These are phyloP conservation scores for Pyrrhosoma nymphula DNA, from an alignment of 2,888 invertebrate species.

Conservation along the genomic window DNA sequence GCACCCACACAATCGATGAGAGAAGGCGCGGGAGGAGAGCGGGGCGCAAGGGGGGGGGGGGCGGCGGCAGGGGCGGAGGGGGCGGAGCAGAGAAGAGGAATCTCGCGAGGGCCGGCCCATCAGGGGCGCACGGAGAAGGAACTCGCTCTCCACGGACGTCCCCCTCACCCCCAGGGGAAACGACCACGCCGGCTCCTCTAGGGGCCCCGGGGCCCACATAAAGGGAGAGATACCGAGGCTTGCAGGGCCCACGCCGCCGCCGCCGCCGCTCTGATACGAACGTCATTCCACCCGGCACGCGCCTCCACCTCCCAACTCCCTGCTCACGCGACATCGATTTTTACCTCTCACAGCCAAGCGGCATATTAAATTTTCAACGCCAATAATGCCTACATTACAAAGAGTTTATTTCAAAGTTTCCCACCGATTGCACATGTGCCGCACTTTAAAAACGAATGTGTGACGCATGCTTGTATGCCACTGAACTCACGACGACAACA, in stretches of 20 bases:
- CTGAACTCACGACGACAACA: too few species aligned
- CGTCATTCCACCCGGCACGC: background rate
- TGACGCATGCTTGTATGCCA: too few species aligned
- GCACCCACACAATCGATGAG: constrained; percentile 62
- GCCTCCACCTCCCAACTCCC: background rate
- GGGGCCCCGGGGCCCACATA: background rate
- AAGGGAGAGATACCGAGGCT: background rate
- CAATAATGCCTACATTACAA: too few species aligned
- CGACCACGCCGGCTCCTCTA: background rate
- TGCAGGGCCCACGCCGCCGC: background rate
- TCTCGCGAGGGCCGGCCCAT: background rate
- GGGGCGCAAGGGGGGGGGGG: background rate
- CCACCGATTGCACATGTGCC: too few species aligned
- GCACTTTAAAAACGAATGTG: too few species aligned
- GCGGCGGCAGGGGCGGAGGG: background rate
- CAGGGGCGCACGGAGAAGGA: background rate
- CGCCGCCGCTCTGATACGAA: background rate
- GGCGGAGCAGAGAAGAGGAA: background rate
- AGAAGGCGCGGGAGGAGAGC: background rate
- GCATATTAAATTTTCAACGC: background rate
- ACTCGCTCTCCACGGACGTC: background rate
- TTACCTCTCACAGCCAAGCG: background rate
- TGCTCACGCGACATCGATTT: background rate
- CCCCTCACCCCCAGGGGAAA: background rate
- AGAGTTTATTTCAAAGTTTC: too few species aligned